Percentiles rank a stretch among this genome's conserved stretches.
These are phyloP conservation scores for Gadopsis bispinosus DNA, from an alignment of 2,797 vertebrate genomes.

Conservation along the genomic window DNA sequence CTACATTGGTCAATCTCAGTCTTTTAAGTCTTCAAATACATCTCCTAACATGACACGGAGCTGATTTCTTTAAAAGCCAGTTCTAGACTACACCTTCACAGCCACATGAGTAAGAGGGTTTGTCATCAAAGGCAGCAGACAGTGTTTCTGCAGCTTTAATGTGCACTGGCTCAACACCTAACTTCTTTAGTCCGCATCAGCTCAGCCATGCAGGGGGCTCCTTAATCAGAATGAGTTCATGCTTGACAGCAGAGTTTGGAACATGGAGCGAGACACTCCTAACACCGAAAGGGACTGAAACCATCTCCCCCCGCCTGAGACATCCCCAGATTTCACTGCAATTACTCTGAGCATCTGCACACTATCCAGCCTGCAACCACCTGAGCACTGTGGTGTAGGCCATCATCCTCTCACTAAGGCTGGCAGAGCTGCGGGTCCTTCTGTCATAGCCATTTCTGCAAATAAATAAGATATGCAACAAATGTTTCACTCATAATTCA, in stretches of 20 bases:
- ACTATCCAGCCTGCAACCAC: slow-evolving; percentile 24
- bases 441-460: slow-evolving; percentile 41
- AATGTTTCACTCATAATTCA: slow-evolving; percentile 55
- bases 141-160: slow-evolving; percentile 24
- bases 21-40: background rate
- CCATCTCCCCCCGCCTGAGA: slow-evolving; percentile 29
- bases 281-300: slow-evolving; percentile 13
- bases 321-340: slow-evolving; percentile 55
- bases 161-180: slow-evolving; percentile 45
- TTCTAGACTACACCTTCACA: background rate
- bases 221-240: slow-evolving; percentile 33
- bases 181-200: slow-evolving; percentile 22
- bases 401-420: background rate
- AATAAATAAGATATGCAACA: slow-evolving; percentile 63
- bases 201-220: slow-evolving; percentile 12
- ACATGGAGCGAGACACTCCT: background rate
- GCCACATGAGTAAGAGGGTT: slow-evolving; percentile 17
- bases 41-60: background rate
- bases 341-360: slow-evolving; percentile 59
- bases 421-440: slow-evolving; percentile 5
- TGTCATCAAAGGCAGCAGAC: slow-evolving; percentile 15
- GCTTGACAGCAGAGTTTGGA: slow-evolving; percentile 41
- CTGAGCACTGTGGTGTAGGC: slow-evolving; percentile 27
- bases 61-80: slow-evolving; percentile 11
- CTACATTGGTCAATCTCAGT: background rate